Evolutionary conservation across 2,113 vertebrate genomes (phyloP), one percentile per base, ranked within the genome.

Genomic region (Elaphurus davidianus): DNA sequence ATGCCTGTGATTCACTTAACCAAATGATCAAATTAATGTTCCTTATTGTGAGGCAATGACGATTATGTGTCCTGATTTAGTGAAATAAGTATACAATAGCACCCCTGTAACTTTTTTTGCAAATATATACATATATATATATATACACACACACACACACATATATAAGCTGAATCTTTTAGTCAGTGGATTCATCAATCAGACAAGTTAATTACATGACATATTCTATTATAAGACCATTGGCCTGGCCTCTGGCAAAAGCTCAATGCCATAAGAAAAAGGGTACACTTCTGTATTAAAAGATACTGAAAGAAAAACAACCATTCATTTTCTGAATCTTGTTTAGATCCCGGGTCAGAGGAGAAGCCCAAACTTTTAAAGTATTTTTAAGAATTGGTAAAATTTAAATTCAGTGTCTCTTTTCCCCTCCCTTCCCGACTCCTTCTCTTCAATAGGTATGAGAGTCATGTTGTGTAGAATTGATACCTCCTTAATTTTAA

Each of bases 361-460:
- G 60, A 83, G 52, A 88, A 79, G 1, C 11, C 1, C 15, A 9
- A 78, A 33, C 19, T 79, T 92, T 89, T 9, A 84, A 84, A 87
- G 40, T 85, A 40, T 28, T 83, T 83, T 43, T 54, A 79, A 43
- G 27, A 88, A 57, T 33, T 45, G 28, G 1, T 89, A 28, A 79
- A 67, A 84, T 45, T 81, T 55, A 55, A 79, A 30, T 23, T 64
- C 47, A 25, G 16, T 94, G 12, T 91, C 10, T 52, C 9, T 67
- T 16, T 52, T 3, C 8, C 0, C n/a, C 36, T 9, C 25, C 8
- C 47, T 33, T 13, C 78, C n/a, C 7, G 13, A 13, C 13, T 2
- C 47, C 33, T 52, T 10, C 28, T 27, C 33, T 84, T 84, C 52
- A 55, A 0, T n/a, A 50, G 12, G 10, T 47, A 45, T 60, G 91